Evolutionary conservation across 2,888 invertebrate species (phyloP).

Genomic region (Drosophila percnosoma): DNA sequence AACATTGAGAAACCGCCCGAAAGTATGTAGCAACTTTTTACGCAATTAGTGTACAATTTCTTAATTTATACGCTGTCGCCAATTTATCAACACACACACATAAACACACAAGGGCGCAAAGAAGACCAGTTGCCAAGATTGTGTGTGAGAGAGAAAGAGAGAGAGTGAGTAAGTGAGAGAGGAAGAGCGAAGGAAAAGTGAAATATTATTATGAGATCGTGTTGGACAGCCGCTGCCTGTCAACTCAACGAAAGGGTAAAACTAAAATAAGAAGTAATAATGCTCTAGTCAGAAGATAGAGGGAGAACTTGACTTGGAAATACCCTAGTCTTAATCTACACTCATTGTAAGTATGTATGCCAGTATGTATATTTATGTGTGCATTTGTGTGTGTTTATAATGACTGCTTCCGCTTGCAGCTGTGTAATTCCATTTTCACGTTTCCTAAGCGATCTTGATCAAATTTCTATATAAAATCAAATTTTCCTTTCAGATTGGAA

Average conservation of each 20-base stretch:
- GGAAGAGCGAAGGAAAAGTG: conserved; percentile 37
- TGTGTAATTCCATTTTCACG: neutral
- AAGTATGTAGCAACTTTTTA: conserved; percentile 78
- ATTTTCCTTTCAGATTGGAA: neutral
- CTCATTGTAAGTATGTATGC: neutral
- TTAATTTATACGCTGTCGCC: conserved; percentile 83
- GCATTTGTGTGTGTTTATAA: too few species aligned
- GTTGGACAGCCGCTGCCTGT: conserved; percentile 50
- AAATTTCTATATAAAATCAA: neutral
- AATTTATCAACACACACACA: conserved; percentile 76
- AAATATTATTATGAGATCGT: conserved; percentile 76
- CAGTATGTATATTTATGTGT: too few species aligned
- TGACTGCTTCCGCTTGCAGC: neutral
- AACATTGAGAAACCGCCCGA: conserved; percentile 65
- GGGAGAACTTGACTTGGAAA: too few species aligned
- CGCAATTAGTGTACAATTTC: conserved; percentile 83
- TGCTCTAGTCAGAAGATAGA: neutral
- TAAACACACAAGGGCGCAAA: conserved; percentile 2
- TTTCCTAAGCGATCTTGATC: neutral
- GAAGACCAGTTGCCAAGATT: conserved; percentile 20
- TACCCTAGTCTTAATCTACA: neutral
- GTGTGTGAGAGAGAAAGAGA: neutral
- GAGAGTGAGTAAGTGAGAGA: neutral
- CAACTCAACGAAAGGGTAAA: conserved; percentile 16
- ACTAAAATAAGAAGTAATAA: conserved; percentile 11